Percentiles rank a stretch among this genome's conserved stretches.
phyloP scores from a whole-genome alignment of 1,140 invertebrate species.

The Sitophilus oryzae region DNA sequence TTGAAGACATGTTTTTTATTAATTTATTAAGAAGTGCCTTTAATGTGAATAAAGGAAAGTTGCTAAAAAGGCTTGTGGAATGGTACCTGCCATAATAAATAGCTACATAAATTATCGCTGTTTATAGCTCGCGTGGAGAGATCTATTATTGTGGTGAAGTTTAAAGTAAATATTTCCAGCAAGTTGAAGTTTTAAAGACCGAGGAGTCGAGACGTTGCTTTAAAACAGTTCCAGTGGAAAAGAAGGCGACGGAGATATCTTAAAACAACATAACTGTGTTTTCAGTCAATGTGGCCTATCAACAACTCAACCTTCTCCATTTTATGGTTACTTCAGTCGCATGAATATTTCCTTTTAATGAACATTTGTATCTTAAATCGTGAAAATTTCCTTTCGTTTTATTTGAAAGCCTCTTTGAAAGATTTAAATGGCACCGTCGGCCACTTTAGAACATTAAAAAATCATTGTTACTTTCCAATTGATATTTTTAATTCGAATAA shows the following conservation, averaged over 20 bases:
- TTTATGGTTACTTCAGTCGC: background rate
- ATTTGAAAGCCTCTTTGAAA: background rate
- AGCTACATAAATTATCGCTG: background rate
- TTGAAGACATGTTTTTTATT: too few species aligned
- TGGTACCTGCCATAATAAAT: background rate
- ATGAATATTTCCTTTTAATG: background rate
- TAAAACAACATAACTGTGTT: constrained; percentile 1
- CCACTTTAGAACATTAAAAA: background rate
- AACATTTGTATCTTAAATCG: background rate
- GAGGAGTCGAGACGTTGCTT: background rate
- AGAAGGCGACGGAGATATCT: background rate
- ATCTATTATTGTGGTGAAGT: constrained; percentile 7
- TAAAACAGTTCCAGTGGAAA: background rate
- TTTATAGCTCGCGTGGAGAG: background rate
- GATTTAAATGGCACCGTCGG: background rate
- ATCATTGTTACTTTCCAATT: background rate
- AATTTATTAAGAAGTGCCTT: too few species aligned
- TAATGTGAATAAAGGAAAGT: too few species aligned
- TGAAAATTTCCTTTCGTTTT: background rate
- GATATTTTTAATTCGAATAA: background rate
- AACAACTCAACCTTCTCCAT: background rate
- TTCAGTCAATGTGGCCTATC: constrained; percentile 1
- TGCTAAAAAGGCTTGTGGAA: background rate
- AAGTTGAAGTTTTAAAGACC: constrained; percentile 3
- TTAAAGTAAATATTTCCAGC: constrained; percentile 4